Conservation (phyloP, 2,113 vertebrate genomes). For the Catagonus wagneri region DNA sequence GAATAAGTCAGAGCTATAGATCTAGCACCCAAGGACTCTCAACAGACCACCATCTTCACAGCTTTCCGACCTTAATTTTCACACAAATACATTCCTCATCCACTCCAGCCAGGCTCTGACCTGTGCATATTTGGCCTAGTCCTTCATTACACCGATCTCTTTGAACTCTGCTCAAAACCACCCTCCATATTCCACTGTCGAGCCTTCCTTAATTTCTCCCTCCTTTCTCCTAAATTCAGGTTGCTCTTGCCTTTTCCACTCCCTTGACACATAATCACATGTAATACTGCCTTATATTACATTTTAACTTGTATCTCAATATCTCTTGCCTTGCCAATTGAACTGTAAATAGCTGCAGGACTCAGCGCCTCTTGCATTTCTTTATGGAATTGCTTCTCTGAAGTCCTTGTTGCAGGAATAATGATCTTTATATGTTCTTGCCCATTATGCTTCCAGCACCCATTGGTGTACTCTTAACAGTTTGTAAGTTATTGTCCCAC, state of each 20-base stretch:
- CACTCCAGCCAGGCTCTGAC: background rate
- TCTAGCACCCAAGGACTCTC: background rate
- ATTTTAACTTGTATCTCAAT: background rate
- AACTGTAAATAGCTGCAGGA: background rate
- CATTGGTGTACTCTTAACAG: background rate
- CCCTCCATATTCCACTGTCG: background rate
- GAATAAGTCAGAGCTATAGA: conserved; percentile 21
- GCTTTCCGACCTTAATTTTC: background rate
- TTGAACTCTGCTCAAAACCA: background rate
- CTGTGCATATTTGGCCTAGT: background rate
- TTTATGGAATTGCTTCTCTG: background rate
- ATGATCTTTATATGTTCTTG: background rate
- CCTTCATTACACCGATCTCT: background rate
- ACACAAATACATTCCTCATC: background rate
- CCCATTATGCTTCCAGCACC: background rate
- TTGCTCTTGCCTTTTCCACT: conserved; percentile 16
- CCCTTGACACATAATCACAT: background rate
- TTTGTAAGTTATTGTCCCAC: background rate
- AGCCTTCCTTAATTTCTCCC: background rate
- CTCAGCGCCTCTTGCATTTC: background rate
- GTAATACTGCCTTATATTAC: background rate
- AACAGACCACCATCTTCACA: background rate
- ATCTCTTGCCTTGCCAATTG: background rate
- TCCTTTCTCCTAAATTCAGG: background rate
- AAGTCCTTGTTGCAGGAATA: background rate